A percentile compares a stretch with the other conserved stretches of the same genome.
phyloP scores from a whole-genome alignment of 2,113 vertebrate genomes.

The Calidris pygmaea region DNA sequence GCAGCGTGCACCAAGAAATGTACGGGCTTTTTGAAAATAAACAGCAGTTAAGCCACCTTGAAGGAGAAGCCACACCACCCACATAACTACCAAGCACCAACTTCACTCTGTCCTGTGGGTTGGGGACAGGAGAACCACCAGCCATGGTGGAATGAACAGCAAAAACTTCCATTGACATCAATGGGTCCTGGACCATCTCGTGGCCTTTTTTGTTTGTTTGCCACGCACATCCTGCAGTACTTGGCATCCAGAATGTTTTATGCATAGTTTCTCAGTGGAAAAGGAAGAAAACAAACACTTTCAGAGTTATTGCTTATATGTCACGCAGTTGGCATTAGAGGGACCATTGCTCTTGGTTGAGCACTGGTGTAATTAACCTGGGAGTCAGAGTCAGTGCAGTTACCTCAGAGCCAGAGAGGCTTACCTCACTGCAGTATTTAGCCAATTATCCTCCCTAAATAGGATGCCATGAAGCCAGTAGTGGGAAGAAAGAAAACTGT shows the following conservation, averaged over 20 bases:
- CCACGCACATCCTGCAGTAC: not conserved
- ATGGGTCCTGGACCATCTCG: not conserved
- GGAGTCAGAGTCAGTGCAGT: not conserved
- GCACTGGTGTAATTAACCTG: not conserved
- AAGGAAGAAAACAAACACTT: not conserved
- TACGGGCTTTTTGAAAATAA: not conserved
- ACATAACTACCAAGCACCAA: not conserved
- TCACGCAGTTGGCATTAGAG: not conserved
- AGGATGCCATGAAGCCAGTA: not conserved
- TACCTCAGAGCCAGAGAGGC: not conserved
- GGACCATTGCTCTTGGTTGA: not conserved
- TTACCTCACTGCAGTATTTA: not conserved
- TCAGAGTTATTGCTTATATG: not conserved
- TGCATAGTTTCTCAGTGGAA: not conserved
- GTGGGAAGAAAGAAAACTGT: not conserved
- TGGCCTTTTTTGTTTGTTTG: not conserved
- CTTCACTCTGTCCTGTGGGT: not conserved
- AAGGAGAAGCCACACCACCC: not conserved
- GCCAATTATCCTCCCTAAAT: not conserved
- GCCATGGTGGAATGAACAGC: not conserved
- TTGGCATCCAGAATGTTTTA: not conserved
- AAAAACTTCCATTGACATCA: not conserved
- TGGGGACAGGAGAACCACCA: not conserved
- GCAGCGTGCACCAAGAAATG: not conserved
- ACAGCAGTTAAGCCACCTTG: not conserved